phyloP scores from a whole-genome alignment of 1,140 invertebrate genomes.

The fruit fly (Drosophila melanogaster) region Release_6_plus_ISO1_MT NC_004354.4:8833501-8834000 shows the following conservation, averaged over 20 bases:
- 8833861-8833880: too few species aligned
- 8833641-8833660: too few species aligned
- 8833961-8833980: constrained; percentile 1
- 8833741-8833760: constrained; percentile 1
- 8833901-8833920: constrained; percentile 16
- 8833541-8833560: constrained; percentile 43
- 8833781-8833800: neutral
- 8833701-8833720: constrained; percentile 18
- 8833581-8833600: constrained; percentile 11
- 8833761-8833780: neutral
- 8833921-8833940: constrained; percentile 14
- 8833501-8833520: constrained; percentile 68
- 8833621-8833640: constrained; percentile 32
- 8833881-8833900: too few species aligned
- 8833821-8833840: too few species aligned
- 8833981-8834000: neutral
- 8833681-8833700: constrained; percentile 35
- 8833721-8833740: constrained; percentile 6
- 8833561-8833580: constrained; percentile 24
- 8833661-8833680: constrained; percentile 9
- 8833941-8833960: constrained; percentile 65
- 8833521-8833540: constrained; percentile 68
- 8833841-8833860: too few species aligned
- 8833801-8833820: neutral
- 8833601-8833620: constrained; percentile 3